Evolutionary conservation across 2,113 vertebrate species (phyloP).

Genomic region (Harpagus bidentatus): DNA sequence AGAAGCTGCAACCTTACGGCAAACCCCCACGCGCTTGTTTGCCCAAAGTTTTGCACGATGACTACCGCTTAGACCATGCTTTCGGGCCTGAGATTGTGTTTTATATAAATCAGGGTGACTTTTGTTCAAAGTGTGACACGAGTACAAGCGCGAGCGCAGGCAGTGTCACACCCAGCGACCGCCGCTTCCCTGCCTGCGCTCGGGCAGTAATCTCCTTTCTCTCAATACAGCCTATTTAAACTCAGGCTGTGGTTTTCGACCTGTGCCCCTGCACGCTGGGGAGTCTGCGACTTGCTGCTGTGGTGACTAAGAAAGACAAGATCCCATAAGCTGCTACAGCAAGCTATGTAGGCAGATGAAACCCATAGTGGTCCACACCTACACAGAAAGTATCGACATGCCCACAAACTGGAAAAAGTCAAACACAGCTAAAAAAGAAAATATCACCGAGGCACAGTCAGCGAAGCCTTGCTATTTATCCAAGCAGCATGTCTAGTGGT

Average conservation of each 20-base stretch:
- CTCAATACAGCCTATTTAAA: neutral
- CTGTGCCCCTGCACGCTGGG: neutral
- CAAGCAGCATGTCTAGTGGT: fast-evolving
- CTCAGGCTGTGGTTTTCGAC: neutral
- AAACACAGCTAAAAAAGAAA: neutral
- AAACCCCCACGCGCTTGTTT: fast-evolving
- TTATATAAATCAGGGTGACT: neutral
- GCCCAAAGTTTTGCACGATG: neutral
- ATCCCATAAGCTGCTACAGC: neutral
- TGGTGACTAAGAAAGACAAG: neutral
- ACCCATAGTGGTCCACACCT: neutral
- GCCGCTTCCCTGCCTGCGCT: neutral
- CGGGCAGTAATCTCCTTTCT: neutral
- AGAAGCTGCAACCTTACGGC: neutral
- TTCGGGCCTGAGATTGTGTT: neutral
- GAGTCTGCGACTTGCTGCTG: neutral
- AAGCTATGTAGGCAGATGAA: neutral
- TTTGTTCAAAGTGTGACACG: neutral
- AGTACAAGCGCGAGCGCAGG: neutral
- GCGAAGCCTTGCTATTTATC: neutral
- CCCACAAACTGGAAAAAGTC: neutral
- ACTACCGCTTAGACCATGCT: neutral
- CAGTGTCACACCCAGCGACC: neutral
- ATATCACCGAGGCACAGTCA: neutral
- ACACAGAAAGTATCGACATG: neutral